Conservation (phyloP, 2,797 vertebrate genomes). For the Anabas testudineus region DNA sequence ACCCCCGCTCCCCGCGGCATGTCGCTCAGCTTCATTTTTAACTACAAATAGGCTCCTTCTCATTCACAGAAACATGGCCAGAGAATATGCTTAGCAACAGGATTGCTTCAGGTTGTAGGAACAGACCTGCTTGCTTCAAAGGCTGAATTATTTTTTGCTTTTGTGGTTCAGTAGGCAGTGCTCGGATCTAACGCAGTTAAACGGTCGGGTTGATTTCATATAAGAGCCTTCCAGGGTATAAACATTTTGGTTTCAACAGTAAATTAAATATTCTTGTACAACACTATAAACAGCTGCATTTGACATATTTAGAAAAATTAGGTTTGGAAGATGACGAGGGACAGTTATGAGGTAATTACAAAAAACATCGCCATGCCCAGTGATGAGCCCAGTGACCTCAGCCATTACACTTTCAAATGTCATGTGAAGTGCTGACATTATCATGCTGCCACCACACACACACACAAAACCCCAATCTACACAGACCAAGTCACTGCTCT, state of each 20-base stretch:
- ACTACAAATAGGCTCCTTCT: constrained; percentile 56
- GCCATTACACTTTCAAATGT: constrained; percentile 59
- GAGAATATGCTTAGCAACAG: constrained; percentile 45
- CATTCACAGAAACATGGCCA: constrained; percentile 47
- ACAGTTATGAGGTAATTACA: constrained; percentile 7
- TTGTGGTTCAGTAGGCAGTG: constrained; percentile 19
- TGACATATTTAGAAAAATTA: constrained; percentile 1
- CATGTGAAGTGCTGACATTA: constrained; percentile 62
- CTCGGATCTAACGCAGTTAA: constrained; percentile 14
- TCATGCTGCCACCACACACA: constrained; percentile 38
- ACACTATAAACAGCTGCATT: neutral
- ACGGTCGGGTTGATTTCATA: constrained; percentile 11
- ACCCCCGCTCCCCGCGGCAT: constrained; percentile 40
- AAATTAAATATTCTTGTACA: neutral
- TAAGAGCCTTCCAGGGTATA: neutral
- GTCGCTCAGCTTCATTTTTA: constrained; percentile 57
- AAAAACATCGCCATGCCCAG: constrained; percentile 11
- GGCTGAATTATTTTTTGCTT: constrained; percentile 30
- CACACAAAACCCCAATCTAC: constrained; percentile 38
- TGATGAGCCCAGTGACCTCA: constrained; percentile 17
- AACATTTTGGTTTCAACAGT: neutral
- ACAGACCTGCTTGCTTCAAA: constrained; percentile 35
- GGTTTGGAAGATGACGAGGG: neutral
- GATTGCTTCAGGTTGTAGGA: constrained; percentile 51
- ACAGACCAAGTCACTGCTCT: constrained; percentile 46